phyloP scores from a whole-genome alignment of 2,888 invertebrate genomes.

The Macrosoma leucophasiata region DNA sequence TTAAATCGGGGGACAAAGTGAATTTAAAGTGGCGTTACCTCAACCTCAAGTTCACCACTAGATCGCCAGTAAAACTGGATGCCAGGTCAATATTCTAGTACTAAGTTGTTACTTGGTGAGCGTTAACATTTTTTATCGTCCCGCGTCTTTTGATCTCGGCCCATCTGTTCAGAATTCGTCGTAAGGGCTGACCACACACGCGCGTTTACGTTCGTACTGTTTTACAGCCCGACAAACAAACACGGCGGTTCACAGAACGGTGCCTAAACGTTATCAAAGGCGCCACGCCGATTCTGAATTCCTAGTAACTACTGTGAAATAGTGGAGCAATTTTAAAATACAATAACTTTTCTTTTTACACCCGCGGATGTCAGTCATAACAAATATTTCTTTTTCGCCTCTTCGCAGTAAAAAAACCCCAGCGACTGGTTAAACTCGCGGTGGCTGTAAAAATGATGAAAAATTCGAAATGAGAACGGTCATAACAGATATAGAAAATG shows the following conservation, averaged over 20 bases:
- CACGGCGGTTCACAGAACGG: constrained; percentile 63
- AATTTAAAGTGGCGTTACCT: too few species aligned
- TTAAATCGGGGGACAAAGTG: too few species aligned
- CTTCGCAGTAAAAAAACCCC: too few species aligned
- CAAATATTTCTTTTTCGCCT: too few species aligned
- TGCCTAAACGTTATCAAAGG: constrained; percentile 63
- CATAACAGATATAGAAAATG: too few species aligned
- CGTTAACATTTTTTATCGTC: constrained; percentile 69
- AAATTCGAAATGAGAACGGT: too few species aligned
- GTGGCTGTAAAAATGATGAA: too few species aligned
- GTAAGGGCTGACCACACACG: constrained; percentile 75
- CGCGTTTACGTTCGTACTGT: constrained; percentile 69
- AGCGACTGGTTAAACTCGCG: too few species aligned
- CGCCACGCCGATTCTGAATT: constrained; percentile 52
- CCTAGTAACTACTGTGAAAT: constrained; percentile 41
- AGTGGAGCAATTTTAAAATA: constrained; percentile 6
- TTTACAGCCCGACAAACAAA: constrained; percentile 72
- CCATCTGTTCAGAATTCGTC: constrained; percentile 72
- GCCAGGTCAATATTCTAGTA: constrained; percentile 38
- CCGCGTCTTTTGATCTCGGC: constrained; percentile 63
- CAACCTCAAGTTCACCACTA: too few species aligned
- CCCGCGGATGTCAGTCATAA: too few species aligned
- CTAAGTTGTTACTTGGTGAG: constrained; percentile 65
- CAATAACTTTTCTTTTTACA: constrained; percentile 26
- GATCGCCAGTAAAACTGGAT: constrained; percentile 16